Evolutionary conservation across 2,888 invertebrate genomes (phyloP).

Genomic region (Halictus quadricinctus): DNA sequence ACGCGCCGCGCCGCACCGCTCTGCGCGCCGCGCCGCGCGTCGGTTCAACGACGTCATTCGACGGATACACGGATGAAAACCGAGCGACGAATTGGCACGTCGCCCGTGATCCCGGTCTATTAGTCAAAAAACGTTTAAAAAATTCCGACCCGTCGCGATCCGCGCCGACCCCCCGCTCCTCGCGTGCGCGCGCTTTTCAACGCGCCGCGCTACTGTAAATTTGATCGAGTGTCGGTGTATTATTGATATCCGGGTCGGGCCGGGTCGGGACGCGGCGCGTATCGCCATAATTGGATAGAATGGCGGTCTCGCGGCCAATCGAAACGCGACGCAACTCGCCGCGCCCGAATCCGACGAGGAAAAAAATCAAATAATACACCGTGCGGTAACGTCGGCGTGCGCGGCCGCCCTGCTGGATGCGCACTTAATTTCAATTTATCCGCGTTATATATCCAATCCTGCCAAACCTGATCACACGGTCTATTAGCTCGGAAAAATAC

Average conservation of each 20-base stretch:
- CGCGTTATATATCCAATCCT: conserved; percentile 33
- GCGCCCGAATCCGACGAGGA: background rate
- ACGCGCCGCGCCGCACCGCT: conserved; percentile 27
- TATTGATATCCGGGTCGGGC: conserved; percentile 37
- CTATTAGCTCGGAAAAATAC: conserved; percentile 25
- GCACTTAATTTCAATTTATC: conserved; percentile 44
- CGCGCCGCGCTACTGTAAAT: conserved; percentile 9
- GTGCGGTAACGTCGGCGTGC: background rate
- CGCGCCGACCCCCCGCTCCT: background rate
- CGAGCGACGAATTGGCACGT: conserved; percentile 70
- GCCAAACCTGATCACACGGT: conserved; percentile 25
- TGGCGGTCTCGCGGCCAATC: conserved; percentile 21
- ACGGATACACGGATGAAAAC: conserved; percentile 68
- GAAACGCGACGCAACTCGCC: conserved; percentile 16
- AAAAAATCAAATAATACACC: conserved; percentile 5
- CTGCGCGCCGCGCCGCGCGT: conserved; percentile 6
- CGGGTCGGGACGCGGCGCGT: background rate
- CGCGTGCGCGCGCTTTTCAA: conserved; percentile 26
- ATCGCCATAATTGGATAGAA: conserved; percentile 53
- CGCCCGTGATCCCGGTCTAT: conserved; percentile 53
- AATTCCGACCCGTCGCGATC: conserved; percentile 35
- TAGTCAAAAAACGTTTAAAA: conserved; percentile 66
- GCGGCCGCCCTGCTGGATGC: background rate
- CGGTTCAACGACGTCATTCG: conserved; percentile 69
- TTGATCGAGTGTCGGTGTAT: conserved; percentile 46